Evolutionary conservation across 2,113 vertebrate species (phyloP).

Genomic region (Pituophis catenifer): DNA sequence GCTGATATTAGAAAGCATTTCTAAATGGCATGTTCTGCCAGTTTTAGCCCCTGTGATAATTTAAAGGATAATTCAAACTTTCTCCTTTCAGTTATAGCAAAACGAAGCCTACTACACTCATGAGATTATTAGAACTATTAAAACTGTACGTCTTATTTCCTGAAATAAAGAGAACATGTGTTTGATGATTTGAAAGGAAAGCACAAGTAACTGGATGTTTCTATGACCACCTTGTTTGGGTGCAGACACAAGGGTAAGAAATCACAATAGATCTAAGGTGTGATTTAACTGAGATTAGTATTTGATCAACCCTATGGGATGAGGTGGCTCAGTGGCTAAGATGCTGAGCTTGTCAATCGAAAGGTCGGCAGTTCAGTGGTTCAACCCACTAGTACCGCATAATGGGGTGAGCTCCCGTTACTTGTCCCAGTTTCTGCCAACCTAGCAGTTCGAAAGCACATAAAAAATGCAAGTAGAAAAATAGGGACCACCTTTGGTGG

Average conservation of each 20-base stretch:
- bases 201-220: slow-evolving; percentile 19
- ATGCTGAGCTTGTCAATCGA: too few relatives aligned
- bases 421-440: too few relatives aligned
- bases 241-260: not conserved
- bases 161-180: slow-evolving; percentile 23
- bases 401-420: too few relatives aligned
- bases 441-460: too few relatives aligned
- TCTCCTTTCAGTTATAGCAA: slow-evolving; percentile 38
- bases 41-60: slow-evolving; percentile 27
- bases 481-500: too few relatives aligned
- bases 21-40: slow-evolving; percentile 31
- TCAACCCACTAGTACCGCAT: too few relatives aligned
- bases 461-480: too few relatives aligned
- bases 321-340: too few relatives aligned
- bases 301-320: not conserved
- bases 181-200: slow-evolving; percentile 15
- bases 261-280: not conserved
- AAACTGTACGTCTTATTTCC: not conserved
- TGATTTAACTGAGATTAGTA: not conserved
- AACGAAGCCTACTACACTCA: slow-evolving; percentile 6
- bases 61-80: slow-evolving; percentile 36
- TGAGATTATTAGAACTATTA: slow-evolving; percentile 34
- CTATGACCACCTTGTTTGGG: slow-evolving; percentile 14
- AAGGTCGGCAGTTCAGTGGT: too few relatives aligned
- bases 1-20: slow-evolving; percentile 29